These are phyloP conservation scores for Pygathrix nemaeus DNA, from an alignment of 2,113 vertebrate genomes.

Conservation along the genomic window DNA sequence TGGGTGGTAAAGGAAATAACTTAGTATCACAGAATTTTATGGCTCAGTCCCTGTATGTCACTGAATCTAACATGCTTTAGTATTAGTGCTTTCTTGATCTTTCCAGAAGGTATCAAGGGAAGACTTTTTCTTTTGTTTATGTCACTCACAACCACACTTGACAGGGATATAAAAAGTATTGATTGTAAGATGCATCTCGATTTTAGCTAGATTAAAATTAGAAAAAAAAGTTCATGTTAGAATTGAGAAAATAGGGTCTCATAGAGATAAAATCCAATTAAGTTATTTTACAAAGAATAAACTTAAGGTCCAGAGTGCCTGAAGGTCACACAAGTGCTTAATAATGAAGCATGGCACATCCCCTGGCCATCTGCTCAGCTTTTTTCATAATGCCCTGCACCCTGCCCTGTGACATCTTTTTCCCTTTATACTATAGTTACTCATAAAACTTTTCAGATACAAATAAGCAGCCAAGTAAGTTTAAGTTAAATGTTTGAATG, in stretches of 20 bases:
- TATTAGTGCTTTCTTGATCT: neutral
- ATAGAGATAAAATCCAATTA: neutral
- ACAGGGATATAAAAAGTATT: neutral
- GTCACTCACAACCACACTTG: neutral
- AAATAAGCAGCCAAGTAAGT: neutral
- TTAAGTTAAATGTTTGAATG: neutral
- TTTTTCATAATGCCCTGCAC: neutral
- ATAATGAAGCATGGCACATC: slow-evolving; percentile 11
- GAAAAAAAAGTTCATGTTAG: neutral
- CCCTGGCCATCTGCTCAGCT: slow-evolving; percentile 55
- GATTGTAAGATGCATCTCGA: neutral
- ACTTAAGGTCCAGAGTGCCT: slow-evolving; percentile 3
- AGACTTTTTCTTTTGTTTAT: slow-evolving; percentile 34
- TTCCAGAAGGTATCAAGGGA: neutral
- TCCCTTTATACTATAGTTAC: neutral
- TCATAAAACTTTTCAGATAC: slow-evolving; percentile 1
- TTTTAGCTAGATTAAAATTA: slow-evolving; percentile 40
- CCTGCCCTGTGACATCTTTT: neutral
- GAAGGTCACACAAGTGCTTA: slow-evolving; percentile 28
- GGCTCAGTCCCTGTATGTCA: neutral
- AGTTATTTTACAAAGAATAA: slow-evolving; percentile 48
- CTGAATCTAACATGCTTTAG: neutral
- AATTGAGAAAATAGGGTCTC: neutral
- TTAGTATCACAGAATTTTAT: neutral
- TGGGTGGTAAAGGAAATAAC: neutral